Base-by-base conservation (phyloP, 2,888 invertebrate genomes). In the Muscina levida region DNA sequence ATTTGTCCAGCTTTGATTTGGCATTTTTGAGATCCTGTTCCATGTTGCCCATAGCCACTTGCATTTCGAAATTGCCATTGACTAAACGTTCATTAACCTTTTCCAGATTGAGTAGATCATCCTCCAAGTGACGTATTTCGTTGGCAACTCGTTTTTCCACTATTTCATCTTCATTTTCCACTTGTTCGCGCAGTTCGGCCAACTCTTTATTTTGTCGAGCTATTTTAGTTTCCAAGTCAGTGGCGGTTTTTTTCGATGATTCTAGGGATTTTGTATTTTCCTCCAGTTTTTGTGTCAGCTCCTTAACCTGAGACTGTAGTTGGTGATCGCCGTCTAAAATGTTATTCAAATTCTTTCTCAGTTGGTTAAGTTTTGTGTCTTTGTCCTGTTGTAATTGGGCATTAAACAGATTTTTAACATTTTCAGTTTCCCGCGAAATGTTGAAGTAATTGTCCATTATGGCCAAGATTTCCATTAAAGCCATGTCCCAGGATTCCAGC, bases 71-170 rank as follows among this genome's bases (percentile, higher is more conserved):
- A 65, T 85, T 84, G 56, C 85, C 84, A 19, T 75, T 67, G 1
- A 77, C 70, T 1, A 83, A 19, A 56, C 80, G 71, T n/a, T 85
- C 85, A 31, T 85, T 85, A 4, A 83, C 77, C 5, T 83, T 70
- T 39, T 85, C 83, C 11, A 87, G 17, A 42, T 83, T 84, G 5
- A 53, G 46, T 0, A 85, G 59, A 13, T 85, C 83, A 0, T 77
- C 82, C 11, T 83, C 77, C 2, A 86, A 72, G 6, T 83, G 83
- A n/a, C 82, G 79, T 0, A 84, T 71, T 31, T 85, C 83, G n/a
- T 82, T 82, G 0, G 48, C 59, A 4, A 83, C 51, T 44, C 82
- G 77, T 13, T 72, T 84, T 26, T 82, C 80, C 2, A 77, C 15
- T 11, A 82, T 74, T 46, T 76, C 17, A 1, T 74, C 75, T 37